phyloP scores from a whole-genome alignment of 2,888 invertebrate genomes.

The Amblyteles armatorius region DNA sequence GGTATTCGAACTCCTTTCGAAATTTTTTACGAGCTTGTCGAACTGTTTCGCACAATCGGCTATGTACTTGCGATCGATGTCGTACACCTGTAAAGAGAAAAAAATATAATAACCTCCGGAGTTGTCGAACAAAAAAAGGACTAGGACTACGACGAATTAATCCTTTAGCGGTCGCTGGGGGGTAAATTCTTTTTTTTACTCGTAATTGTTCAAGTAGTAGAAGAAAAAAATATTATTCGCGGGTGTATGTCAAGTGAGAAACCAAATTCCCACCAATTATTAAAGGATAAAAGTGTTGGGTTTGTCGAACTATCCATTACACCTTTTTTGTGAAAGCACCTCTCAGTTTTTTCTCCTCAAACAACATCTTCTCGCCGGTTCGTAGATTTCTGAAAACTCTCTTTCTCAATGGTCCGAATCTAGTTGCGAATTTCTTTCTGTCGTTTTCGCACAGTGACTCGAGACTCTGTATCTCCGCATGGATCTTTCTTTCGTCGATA shows the following conservation, averaged over 20 bases:
- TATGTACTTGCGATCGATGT: slow-evolving; percentile 72
- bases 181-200: too few relatives aligned
- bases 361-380: slow-evolving; percentile 72
- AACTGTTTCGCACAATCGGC: slow-evolving; percentile 65
- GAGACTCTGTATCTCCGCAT: slow-evolving; percentile 72
- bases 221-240: too few relatives aligned
- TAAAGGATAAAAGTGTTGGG: neutral
- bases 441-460: slow-evolving; percentile 64
- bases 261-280: too few relatives aligned
- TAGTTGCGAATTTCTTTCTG: slow-evolving; percentile 69
- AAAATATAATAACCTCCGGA: neutral
- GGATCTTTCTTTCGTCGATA: slow-evolving; percentile 69
- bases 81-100: slow-evolving; percentile 67
- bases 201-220: neutral
- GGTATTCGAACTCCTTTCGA: slow-evolving; percentile 54
- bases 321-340: slow-evolving; percentile 72
- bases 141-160: too few relatives aligned
- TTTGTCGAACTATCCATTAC: neutral
- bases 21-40: slow-evolving; percentile 69
- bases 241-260: too few relatives aligned
- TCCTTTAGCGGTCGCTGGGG: too few relatives aligned
- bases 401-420: slow-evolving; percentile 71
- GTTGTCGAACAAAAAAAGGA: neutral
- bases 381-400: slow-evolving; percentile 74
- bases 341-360: slow-evolving; percentile 71